phyloP scores from a whole-genome alignment of 2,797 vertebrate genomes.

The Neopelma chrysocephalum region DNA sequence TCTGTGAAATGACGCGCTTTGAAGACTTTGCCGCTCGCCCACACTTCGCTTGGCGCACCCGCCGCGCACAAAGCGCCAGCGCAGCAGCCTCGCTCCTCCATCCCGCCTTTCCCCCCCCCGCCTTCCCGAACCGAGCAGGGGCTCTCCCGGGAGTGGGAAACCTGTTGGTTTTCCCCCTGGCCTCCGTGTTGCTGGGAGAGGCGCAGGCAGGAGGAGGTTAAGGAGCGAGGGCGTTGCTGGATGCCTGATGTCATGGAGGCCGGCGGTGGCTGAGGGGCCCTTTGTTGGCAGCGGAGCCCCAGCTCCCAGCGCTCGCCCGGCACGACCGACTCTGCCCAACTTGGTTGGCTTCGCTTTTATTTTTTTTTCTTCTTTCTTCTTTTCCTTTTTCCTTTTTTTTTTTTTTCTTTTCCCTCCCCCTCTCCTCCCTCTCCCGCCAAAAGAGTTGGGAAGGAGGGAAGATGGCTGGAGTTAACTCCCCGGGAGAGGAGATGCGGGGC shows the following conservation, averaged over 20 bases:
- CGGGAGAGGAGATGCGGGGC: constrained; percentile 28
- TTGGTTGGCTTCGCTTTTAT: neutral
- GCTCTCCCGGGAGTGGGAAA: neutral
- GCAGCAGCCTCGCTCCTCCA: neutral
- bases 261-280: constrained; percentile 87
- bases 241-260: constrained; percentile 88
- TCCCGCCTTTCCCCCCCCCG: neutral
- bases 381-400: fast-evolving
- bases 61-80: neutral
- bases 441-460: constrained; percentile 45
- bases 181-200: neutral
- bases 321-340: neutral
- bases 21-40: fast-evolving
- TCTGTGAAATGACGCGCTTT: fast-evolving
- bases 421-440: neutral
- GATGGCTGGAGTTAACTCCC: constrained; percentile 25
- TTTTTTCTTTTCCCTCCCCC: too few species aligned
- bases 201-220: constrained; percentile 61
- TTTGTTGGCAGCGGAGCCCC: constrained; percentile 90
- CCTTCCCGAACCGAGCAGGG: neutral
- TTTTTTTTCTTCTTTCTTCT: fast-evolving
- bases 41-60: fast-evolving
- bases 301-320: constrained; percentile 67
- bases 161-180: neutral
- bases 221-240: constrained; percentile 81